These are phyloP conservation scores for Heliconius hermathena DNA, from an alignment of 1,140 invertebrate genomes.

Conservation along the genomic window DNA sequence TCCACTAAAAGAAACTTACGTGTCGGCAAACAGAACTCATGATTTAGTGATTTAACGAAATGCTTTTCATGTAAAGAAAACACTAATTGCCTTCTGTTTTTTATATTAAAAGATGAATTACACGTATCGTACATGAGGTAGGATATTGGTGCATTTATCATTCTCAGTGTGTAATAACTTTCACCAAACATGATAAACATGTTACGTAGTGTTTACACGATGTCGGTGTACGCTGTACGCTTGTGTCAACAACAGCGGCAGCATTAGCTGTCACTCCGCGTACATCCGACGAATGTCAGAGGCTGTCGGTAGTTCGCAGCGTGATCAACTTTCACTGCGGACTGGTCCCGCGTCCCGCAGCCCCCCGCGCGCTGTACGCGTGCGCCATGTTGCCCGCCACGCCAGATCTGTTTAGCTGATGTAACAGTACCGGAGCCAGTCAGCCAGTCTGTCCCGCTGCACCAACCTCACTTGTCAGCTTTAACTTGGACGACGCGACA, in stretches of 20 bases:
- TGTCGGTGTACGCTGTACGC: slow-evolving; percentile 10
- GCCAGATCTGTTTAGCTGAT: slow-evolving; percentile 27
- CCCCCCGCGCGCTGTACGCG: slow-evolving; percentile 30
- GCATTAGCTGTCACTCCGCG: slow-evolving; percentile 49
- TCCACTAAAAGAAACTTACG: slow-evolving; percentile 3
- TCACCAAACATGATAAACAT: slow-evolving; percentile 37
- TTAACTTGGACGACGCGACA: slow-evolving; percentile 10
- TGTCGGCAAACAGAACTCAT: not conserved
- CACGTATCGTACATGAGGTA: not conserved
- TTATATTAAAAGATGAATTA: slow-evolving; percentile 17
- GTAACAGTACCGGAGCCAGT: slow-evolving; percentile 29
- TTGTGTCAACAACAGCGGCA: slow-evolving; percentile 36
- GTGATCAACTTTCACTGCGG: slow-evolving; percentile 64
- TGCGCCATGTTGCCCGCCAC: slow-evolving; percentile 35
- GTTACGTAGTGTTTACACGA: slow-evolving; percentile 30
- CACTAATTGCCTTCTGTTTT: slow-evolving; percentile 5
- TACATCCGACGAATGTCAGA: slow-evolving; percentile 58
- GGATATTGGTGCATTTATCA: slow-evolving; percentile 26
- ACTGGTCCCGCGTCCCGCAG: slow-evolving; percentile 43
- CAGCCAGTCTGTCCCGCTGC: slow-evolving; percentile 11
- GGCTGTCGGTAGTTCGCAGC: slow-evolving; percentile 43
- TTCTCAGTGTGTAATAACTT: slow-evolving; percentile 38
- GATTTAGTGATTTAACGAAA: slow-evolving; percentile 2
- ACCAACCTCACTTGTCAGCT: slow-evolving; percentile 12
- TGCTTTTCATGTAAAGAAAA: slow-evolving; percentile 12